Base-by-base conservation (phyloP, 2,888 invertebrate species). In the Dorcus hopei region DNA sequence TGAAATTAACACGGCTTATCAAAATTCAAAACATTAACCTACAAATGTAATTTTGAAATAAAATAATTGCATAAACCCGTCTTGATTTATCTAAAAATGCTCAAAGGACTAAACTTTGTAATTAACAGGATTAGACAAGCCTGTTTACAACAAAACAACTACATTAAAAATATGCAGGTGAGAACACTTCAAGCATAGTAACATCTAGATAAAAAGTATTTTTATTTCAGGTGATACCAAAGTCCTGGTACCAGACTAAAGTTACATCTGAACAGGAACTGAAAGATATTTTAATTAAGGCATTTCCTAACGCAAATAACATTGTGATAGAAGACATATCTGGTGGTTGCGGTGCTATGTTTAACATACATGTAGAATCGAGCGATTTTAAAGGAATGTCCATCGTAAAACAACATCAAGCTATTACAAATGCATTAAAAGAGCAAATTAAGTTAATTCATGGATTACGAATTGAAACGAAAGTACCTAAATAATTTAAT, bases 331-430 rank as follows among this genome's bases (percentile, higher is more conserved):
- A 83, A 58, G 91, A 91, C 70, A 85, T 89, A 48, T 90, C 90
- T 11, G 92, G 91, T 57, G 88, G 91, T 50, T 89, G 92, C 74
- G 91, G 91, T 2, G 90, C 90, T 11, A 91, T 91, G 90, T 91
- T 86, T 77, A 89, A 89, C 78, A 85, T 86, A 38, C 80, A 81
- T 70, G 82, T 91, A 9, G 85, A 87, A 76, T 83, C 88, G 2
- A 80, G 80, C 38, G 89, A 90, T 68, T 91, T 91, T 70, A 79
- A 82, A 72, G 90, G 88, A 9, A 71, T 90, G 39, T 83, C 84
- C 23, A 83, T 84, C 56, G 85, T 90, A 1, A 90, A 90, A 71
- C 91, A 91, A 71, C 91, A 91, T 73, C 81, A 86, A 64, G 74
- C 89, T 38, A 87, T 91, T 5, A 91, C 88, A 42, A 85, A 89